phyloP scores from a whole-genome alignment of 2,113 vertebrate species.

The Tenebrosternarchus preto region DNA sequence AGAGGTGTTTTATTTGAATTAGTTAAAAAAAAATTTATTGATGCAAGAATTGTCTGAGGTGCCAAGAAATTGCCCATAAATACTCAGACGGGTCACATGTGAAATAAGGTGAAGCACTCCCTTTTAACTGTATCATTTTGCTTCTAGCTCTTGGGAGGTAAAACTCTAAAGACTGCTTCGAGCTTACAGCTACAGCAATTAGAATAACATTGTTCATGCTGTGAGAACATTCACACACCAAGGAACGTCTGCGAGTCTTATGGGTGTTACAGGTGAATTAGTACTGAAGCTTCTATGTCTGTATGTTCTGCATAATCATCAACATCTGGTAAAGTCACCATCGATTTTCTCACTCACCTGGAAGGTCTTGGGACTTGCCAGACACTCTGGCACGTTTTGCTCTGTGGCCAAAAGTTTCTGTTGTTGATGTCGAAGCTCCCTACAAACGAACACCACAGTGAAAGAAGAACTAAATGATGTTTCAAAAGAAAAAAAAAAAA shows the following conservation, averaged over 20 bases:
- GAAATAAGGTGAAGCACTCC: too few species aligned
- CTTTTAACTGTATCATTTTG: neutral
- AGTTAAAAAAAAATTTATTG: neutral
- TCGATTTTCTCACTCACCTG: slow-evolving; percentile 76
- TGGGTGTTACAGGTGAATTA: neutral
- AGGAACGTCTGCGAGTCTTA: too few species aligned
- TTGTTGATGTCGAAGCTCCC: slow-evolving; percentile 97
- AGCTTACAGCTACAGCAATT: neutral
- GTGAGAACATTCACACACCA: neutral
- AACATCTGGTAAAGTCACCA: neutral
- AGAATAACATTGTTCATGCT: neutral
- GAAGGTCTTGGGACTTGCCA: slow-evolving; percentile 94
- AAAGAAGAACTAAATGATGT: neutral
- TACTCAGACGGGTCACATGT: too few species aligned
- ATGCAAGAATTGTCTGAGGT: neutral
- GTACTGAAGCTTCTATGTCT: neutral
- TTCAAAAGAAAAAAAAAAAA: neutral
- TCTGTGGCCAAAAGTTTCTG: slow-evolving; percentile 97
- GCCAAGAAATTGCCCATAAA: too few species aligned
- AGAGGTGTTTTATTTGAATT: neutral
- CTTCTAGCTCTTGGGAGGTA: neutral
- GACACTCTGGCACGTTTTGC: slow-evolving; percentile 97
- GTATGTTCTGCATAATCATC: neutral
- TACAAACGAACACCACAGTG: slow-evolving; percentile 54
- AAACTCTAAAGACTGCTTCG: neutral